Conservation (phyloP, 1,140 invertebrate species). For the Lepidurus apus region DNA sequence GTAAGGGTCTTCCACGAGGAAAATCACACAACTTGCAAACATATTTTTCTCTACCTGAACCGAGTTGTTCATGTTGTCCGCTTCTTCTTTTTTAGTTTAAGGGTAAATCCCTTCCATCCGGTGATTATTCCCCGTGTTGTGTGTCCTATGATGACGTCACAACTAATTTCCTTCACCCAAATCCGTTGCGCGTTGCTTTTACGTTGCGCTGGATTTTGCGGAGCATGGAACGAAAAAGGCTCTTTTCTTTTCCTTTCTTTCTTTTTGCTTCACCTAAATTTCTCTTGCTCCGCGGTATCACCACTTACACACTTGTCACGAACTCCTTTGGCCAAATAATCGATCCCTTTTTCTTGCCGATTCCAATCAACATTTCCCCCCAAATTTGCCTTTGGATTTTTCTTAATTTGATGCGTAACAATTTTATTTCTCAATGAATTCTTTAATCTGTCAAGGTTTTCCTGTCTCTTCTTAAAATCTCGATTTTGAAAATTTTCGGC, state of each 20-base stretch:
- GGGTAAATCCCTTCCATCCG: conserved; percentile 9
- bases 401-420: too few species aligned
- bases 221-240: not conserved
- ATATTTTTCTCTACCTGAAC: not conserved
- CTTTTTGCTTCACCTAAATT: conserved; percentile 11
- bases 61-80: not conserved
- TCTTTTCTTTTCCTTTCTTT: not conserved
- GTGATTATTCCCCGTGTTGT: conserved; percentile 18
- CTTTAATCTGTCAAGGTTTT: too few species aligned
- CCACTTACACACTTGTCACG: conserved; percentile 21
- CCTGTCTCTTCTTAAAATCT: too few species aligned
- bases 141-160: not conserved
- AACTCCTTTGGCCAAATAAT: conserved; percentile 15
- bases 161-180: conserved; percentile 5
- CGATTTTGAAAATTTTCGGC: too few species aligned
- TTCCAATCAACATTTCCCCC: not conserved
- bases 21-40: not conserved
- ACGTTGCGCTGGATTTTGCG: not conserved
- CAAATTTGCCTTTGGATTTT: not conserved
- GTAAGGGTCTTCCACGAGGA: not conserved
- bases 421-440: too few species aligned
- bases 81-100: not conserved
- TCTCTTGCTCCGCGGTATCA: conserved; percentile 15
- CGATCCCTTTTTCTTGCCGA: not conserved
- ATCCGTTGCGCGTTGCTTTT: not conserved